These are phyloP conservation scores for Schrankia costaestrigalis DNA, from an alignment of 2,888 invertebrate genomes.

Conservation along the genomic window DNA sequence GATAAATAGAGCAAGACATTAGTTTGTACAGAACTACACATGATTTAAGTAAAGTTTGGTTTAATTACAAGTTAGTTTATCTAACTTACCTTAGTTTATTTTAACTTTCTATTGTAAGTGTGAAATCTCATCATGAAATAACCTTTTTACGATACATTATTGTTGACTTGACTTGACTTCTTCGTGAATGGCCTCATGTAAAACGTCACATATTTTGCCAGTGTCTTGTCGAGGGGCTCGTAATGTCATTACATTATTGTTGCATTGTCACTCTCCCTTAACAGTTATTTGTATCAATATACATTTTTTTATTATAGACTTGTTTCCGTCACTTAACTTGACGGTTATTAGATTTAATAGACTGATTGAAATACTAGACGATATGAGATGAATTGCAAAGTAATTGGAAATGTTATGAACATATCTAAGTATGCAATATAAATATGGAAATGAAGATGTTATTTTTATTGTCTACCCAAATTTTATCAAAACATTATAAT, in stretches of 20 bases:
- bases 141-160: no score
- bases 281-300: neutral
- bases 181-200: no score
- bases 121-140: conserved; percentile 36
- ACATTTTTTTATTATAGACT: neutral
- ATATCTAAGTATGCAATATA: conserved; percentile 48
- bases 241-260: conserved; percentile 8
- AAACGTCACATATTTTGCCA: no score
- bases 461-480: conserved; percentile 28
- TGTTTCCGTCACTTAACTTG: neutral
- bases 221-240: neutral
- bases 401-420: conserved; percentile 48
- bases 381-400: conserved; percentile 37
- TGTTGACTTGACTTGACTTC: no score
- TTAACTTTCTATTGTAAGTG: conserved; percentile 28
- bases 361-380: conserved; percentile 39
- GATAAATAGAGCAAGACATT: conserved; percentile 35
- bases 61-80: conserved; percentile 32
- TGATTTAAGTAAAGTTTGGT: conserved; percentile 27
- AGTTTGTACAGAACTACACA: conserved; percentile 38
- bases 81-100: conserved; percentile 23
- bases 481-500: conserved; percentile 4
- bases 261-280: no score
- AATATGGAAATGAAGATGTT: conserved; percentile 44
- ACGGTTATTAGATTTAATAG: conserved; percentile 23